These are phyloP conservation scores for Atrichornis clamosus DNA, from an alignment of 2,113 vertebrate genomes.

Conservation along the genomic window DNA sequence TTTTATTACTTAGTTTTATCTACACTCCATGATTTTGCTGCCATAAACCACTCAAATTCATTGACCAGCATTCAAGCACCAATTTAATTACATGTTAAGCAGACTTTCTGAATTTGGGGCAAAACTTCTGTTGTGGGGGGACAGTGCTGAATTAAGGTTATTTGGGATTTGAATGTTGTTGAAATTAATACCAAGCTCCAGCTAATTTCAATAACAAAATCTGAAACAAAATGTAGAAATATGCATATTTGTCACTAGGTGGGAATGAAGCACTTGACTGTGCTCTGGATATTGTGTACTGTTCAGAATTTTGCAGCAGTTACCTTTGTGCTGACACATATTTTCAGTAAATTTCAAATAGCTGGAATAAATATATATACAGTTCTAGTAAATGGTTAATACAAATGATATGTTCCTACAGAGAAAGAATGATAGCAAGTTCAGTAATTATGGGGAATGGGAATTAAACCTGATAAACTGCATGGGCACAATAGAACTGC, in stretches of 20 bases:
- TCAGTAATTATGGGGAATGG: neutral
- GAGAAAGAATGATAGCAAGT: neutral
- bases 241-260: neutral
- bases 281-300: neutral
- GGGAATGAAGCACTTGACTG: neutral
- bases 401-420: neutral
- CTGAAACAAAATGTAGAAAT: neutral
- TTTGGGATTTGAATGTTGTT: neutral
- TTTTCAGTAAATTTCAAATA: neutral
- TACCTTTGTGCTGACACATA: neutral
- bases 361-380: neutral
- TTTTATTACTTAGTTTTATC: neutral
- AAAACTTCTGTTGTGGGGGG: neutral
- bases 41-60: neutral
- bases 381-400: constrained; percentile 4
- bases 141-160: neutral
- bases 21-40: neutral
- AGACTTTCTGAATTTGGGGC: neutral
- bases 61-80: neutral
- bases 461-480: neutral
- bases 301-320: neutral
- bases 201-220: neutral
- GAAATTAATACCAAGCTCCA: neutral
- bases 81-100: neutral
- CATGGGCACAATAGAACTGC: neutral